Evolutionary conservation across 2,888 invertebrate species (phyloP), one percentile per base, ranked within the genome.

Genomic region (Pollenia amentaria): DNA sequence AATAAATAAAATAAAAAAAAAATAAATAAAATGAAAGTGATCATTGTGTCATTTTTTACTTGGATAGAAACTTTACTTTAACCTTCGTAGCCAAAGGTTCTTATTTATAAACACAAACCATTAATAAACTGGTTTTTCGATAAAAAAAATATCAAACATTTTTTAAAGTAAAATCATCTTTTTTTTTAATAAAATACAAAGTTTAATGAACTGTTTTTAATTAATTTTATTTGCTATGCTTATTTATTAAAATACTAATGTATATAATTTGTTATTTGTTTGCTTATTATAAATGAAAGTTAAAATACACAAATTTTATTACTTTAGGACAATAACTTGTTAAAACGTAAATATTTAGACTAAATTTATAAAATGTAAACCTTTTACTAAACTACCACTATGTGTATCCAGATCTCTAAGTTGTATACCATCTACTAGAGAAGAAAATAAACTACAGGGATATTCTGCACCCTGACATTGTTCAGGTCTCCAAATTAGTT

Each of bases 381-480:
- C 93, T 87, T 92, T 93, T 3, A 93, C 88, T 40, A 92, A 82
- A 80, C 93, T 92, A 51, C 93, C 93, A 64, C 90, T 90, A 44
- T 91, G 90, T 46, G 88, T 89, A 84, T 90, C 90, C 46, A 89
- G 88, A 69, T 93, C 93, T 11, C 89, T 90, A 72, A 93, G 93
- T 21, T 90, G 89, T 55, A 93, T 91, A 8, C 92, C 92, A 67
- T 91, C 91, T 6, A 89, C 91, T 18, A 89, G 78, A 46, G 91
- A 90, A 16, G 93, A 92, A 60, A 91, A 92, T 42, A 93, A 88
- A 80, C 92, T 92, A 51, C 92, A 92, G 1, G 93, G 93, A 88
- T 93, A 93, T 81, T 93, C 93, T 0, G 92, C 92, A 1, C 92
- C 93, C 81, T 89, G 92, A 11, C 92, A 90, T 48, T 89, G 89